Evolutionary conservation across 1,140 invertebrate genomes (phyloP), one percentile per base, ranked within the genome.

Genomic region (Meloidogyne floridensis): DNA sequence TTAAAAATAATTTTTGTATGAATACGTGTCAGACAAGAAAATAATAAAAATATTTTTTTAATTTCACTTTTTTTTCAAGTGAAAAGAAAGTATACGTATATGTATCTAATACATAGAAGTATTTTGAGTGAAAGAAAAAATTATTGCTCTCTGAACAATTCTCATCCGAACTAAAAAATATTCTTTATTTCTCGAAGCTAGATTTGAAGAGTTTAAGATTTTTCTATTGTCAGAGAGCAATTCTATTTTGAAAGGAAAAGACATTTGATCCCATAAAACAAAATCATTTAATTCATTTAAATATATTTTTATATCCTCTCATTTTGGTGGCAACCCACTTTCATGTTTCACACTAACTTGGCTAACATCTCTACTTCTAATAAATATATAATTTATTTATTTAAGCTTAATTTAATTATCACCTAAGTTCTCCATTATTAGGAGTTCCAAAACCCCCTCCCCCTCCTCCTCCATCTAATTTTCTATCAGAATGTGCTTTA

Each of bases 401-500:
- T 6, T n/a, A 4, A 15, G 13, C 0, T 15, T 15, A 59, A 15
- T 15, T 59, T 15, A 59, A 3, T 59, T 15, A 10, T 3, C n/a
- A 65, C 59, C 59, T 65, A 65, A n/a, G n/a, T 65, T 65, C 59
- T 65, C 15, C 56, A 59, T 59, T 59, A 59, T 32, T 4, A 47
- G 15, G 15, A n/a, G 56, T 59, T 15, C 56, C 56, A 59, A 59
- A 59, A n/a, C 59, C 59, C 7, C 59, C 56, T 15, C 56, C n/a
- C 54, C 6, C 20, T 43, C 75, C 43, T 13, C 32, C 42, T 0
- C 77, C 77, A 72, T 79, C 43, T 51, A 79, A 43, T 47, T 79
- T 79, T 51, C 65, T 69, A 51, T 65, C 54, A 69, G 77, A 20
- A 72, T 79, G 77, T 53, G 83, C 76, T 56, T 84, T 84, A 32